Percentiles rank a stretch among this genome's conserved stretches.
Conservation (phyloP, 53 echinoderm and acorn worm species). For the Apostichopus leukothele region DNA sequence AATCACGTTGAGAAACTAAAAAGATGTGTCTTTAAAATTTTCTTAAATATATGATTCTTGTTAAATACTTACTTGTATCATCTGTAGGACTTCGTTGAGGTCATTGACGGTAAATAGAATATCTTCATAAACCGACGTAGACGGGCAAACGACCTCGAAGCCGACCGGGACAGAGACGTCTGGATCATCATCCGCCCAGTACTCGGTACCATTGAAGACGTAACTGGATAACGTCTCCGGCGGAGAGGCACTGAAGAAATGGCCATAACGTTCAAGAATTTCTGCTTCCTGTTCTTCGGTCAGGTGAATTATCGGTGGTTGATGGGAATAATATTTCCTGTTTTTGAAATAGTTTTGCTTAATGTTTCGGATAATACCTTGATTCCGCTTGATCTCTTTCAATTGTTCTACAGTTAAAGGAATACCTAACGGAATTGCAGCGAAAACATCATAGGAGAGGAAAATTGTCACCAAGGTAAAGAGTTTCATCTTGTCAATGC, state of each 20-base stretch:
- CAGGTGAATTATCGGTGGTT: slow-evolving; percentile 13
- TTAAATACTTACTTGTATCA: slow-evolving; percentile 19
- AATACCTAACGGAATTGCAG: slow-evolving; percentile 6
- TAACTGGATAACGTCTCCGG: background rate
- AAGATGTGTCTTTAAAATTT: too few relatives aligned
- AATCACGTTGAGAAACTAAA: too few relatives aligned
- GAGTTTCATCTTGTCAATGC: background rate
- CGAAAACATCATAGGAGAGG: background rate
- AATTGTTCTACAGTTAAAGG: background rate
- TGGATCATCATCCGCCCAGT: background rate
- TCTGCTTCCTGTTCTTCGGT: background rate
- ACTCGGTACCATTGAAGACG: slow-evolving; percentile 25
- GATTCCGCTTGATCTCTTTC: background rate
- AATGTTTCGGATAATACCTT: background rate
- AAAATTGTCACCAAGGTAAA: background rate
- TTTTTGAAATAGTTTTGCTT: slow-evolving; percentile 26
- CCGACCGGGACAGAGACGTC: background rate
- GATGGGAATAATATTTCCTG: slow-evolving; percentile 11
- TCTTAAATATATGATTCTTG: too few relatives aligned
- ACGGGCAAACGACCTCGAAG: background rate
- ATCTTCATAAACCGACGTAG: background rate
- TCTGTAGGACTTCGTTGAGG: slow-evolving; percentile 19
- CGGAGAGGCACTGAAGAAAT: background rate
- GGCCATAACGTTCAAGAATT: background rate
- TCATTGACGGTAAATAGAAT: background rate